Conservation (phyloP, 2,888 invertebrate species). For the Dichetophora obliterata region DNA sequence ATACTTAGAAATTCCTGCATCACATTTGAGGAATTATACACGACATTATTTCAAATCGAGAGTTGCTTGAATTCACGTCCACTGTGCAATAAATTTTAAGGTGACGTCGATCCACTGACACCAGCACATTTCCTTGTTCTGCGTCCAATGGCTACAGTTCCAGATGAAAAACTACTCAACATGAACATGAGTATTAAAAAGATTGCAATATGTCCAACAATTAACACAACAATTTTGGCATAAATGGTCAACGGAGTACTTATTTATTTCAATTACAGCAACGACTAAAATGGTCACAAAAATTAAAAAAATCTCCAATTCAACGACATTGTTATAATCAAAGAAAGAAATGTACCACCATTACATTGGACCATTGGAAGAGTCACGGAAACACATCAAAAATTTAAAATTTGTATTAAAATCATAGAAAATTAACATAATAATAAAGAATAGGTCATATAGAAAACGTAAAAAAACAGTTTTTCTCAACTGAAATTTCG, state of each 20-base stretch:
- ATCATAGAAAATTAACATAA: too few relatives aligned
- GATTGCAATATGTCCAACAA: constrained; percentile 43
- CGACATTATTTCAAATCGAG: constrained; percentile 41
- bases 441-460: too few relatives aligned
- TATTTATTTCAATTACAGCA: neutral
- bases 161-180: constrained; percentile 35
- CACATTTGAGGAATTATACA: constrained; percentile 41
- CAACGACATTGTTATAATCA: neutral
- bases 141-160: constrained; percentile 17
- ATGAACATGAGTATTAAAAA: constrained; percentile 28
- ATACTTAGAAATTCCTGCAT: constrained; percentile 27
- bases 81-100: constrained; percentile 22
- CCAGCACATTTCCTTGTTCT: constrained; percentile 49
- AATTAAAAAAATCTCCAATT: too few relatives aligned
- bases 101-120: constrained; percentile 44
- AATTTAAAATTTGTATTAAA: too few relatives aligned
- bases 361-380: neutral
- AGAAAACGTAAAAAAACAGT: too few relatives aligned
- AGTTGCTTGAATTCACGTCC: constrained; percentile 28
- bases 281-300: neutral
- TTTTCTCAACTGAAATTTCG: too few relatives aligned
- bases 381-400: neutral
- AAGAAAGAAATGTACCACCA: neutral
- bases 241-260: neutral
- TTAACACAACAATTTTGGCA: constrained; percentile 13